Evolutionary conservation across 2,113 vertebrate species (phyloP).

Genomic region (Odocoileus virginianus): DNA sequence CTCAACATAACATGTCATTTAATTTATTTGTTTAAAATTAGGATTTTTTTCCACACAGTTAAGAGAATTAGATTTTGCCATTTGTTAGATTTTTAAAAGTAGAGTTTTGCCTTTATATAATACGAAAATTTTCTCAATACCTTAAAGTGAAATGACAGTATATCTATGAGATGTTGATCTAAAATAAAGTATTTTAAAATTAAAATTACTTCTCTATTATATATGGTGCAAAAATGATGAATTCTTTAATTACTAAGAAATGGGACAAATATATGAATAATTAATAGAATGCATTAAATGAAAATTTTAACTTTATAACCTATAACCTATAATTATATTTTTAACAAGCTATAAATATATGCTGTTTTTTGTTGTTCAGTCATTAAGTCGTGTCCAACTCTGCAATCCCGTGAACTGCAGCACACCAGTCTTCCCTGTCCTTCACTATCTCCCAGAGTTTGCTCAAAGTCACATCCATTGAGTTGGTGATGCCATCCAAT

Average conservation of each 20-base stretch:
- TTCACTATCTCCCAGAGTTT: not conserved
- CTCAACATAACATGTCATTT: not conserved
- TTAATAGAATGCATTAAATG: not conserved
- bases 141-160: not conserved
- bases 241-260: not conserved
- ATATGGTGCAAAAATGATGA: not conserved
- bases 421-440: not conserved
- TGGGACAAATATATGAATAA: not conserved
- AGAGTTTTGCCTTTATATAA: not conserved
- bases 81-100: not conserved
- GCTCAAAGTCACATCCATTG: not conserved
- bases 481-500: not conserved
- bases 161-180: not conserved
- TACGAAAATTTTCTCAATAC: not conserved
- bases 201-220: not conserved
- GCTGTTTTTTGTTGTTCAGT: not conserved
- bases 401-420: not conserved
- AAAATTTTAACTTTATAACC: not conserved
- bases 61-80: not conserved
- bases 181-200: not conserved
- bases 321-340: not conserved
- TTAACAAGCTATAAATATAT: not conserved
- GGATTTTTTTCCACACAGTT: not conserved
- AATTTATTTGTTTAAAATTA: not conserved
- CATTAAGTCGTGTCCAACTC: not conserved